A percentile compares a stretch with the other conserved stretches of the same genome.
Evolutionary conservation across 1,140 invertebrate species (phyloP).

Genomic region (silkworm (Bombyx mori)): DNA sequence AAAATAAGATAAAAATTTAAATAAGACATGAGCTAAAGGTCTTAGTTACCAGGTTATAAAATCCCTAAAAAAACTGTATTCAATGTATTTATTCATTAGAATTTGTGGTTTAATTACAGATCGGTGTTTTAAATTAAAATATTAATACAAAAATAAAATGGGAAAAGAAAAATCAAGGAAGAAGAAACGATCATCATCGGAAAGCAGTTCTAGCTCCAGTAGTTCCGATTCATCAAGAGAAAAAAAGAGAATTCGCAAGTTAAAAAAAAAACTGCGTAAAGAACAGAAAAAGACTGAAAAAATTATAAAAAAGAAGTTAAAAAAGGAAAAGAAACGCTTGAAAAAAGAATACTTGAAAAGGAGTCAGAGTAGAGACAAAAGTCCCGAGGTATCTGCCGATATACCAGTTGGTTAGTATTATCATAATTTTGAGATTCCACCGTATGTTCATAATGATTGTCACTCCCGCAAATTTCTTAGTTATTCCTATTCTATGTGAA

Average conservation of each 20-base stretch:
- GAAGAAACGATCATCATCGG: conserved; percentile 33
- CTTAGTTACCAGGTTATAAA: too few species aligned
- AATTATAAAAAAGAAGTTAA: conserved; percentile 60
- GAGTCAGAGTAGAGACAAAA: conserved; percentile 26
- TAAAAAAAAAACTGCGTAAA: conserved; percentile 64
- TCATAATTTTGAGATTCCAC: neutral
- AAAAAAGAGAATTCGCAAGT: conserved; percentile 57
- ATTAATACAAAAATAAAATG: conserved; percentile 23
- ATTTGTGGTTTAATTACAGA: neutral
- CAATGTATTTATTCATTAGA: too few species aligned
- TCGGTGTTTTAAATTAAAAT: neutral
- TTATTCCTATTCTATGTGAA: too few species aligned
- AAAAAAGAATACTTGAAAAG: conserved; percentile 44
- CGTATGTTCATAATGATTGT: neutral
- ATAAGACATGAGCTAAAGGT: too few species aligned
- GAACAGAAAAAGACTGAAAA: conserved; percentile 62
- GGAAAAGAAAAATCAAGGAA: conserved; percentile 58
- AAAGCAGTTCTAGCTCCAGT: conserved; percentile 34
- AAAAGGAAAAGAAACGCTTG: conserved; percentile 52
- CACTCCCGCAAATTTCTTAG: too few species aligned
- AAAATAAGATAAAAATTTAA: too few species aligned
- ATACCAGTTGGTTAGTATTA: conserved; percentile 65
- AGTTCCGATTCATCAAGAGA: conserved; percentile 42
- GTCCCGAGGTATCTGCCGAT: conserved; percentile 37
- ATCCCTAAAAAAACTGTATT: too few species aligned